phyloP scores from a whole-genome alignment of 2,113 vertebrate genomes.

The Synodontis membranacea region DNA sequence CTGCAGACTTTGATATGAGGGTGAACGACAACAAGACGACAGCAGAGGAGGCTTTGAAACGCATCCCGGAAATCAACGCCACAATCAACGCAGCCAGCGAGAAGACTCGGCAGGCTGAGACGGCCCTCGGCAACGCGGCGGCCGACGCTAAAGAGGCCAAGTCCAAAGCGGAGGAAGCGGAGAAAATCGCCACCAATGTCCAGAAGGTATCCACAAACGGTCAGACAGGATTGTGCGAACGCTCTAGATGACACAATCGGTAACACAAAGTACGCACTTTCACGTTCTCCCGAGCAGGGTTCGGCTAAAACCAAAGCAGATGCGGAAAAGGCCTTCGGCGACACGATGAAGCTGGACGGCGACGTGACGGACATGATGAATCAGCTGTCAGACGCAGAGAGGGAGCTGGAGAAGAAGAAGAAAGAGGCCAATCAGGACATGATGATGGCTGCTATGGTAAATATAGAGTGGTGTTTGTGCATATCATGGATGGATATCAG shows the following conservation, averaged over 20 bases:
- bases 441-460: constrained; percentile 93
- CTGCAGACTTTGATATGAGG: constrained; percentile 87
- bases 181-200: constrained; percentile 82
- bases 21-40: constrained; percentile 98
- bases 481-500: not conserved
- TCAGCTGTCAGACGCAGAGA: constrained; percentile 82
- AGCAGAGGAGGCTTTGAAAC: constrained; percentile 86
- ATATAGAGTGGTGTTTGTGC: constrained; percentile 7
- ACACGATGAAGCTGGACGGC: constrained; percentile 79
- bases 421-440: constrained; percentile 85
- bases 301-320: constrained; percentile 83
- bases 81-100: constrained; percentile 86
- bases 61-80: constrained; percentile 85
- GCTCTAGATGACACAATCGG: not conserved
- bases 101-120: constrained; percentile 85
- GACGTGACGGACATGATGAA: constrained; percentile 85
- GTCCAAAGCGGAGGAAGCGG: constrained; percentile 82
- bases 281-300: constrained; percentile 68
- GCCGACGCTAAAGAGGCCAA: constrained; percentile 86
- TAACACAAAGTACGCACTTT: not conserved
- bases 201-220: constrained; percentile 77
- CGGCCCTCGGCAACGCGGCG: constrained; percentile 83
- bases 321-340: constrained; percentile 84
- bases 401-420: constrained; percentile 82
- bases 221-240: not conserved